phyloP scores from a whole-genome alignment of 2,888 invertebrate species.

The Pterostichus niger region DNA sequence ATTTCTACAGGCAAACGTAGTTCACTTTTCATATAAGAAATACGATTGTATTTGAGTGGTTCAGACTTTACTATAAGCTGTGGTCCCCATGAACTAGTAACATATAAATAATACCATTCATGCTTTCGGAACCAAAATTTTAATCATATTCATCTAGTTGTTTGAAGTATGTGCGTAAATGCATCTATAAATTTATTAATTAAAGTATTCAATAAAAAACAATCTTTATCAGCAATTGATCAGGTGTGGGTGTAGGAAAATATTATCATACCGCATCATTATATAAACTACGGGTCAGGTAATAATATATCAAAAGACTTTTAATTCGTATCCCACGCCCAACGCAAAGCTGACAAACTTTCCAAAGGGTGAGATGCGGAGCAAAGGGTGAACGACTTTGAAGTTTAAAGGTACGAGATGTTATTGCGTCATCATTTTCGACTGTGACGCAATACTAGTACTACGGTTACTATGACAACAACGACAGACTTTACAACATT shows the following conservation, averaged over 20 bases:
- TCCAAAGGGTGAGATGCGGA: conserved; percentile 17
- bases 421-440: conserved; percentile 60
- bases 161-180: no score
- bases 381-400: conserved; percentile 58
- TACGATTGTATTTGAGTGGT: no score
- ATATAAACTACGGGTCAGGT: conserved; percentile 24
- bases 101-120: no score
- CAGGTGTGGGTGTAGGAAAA: not conserved
- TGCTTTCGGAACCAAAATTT: no score
- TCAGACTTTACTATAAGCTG: no score
- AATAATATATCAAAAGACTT: conserved; percentile 20
- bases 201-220: no score
- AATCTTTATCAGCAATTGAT: not conserved
- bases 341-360: conserved; percentile 5
- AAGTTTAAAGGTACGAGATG: conserved; percentile 47
- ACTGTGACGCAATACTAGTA: conserved; percentile 59
- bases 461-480: conserved; percentile 63
- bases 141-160: no score
- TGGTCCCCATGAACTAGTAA: no score
- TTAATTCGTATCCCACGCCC: conserved; percentile 12
- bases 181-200: no score
- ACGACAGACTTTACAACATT: conserved; percentile 49
- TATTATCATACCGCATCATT: conserved; percentile 5
- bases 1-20: no score
- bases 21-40: no score